A percentile compares a stretch with the other conserved stretches of the same genome.
Conservation (phyloP, 2,888 invertebrate genomes). For the Lottia scabra region DNA sequence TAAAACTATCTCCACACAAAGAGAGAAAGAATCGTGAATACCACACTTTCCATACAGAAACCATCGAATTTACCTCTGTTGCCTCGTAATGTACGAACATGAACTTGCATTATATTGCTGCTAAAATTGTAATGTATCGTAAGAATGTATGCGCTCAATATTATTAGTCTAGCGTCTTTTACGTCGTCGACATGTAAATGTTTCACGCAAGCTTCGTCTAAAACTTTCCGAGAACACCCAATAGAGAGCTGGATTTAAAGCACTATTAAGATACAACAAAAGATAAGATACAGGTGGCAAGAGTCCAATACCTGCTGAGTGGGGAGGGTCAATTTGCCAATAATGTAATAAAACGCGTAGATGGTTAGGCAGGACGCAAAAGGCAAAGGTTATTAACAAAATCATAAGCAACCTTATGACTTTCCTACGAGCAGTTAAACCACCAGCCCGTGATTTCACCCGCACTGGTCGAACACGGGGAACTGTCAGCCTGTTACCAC, state of each 20-base stretch:
- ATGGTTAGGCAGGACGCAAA: slow-evolving; percentile 91
- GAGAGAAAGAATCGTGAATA: no score
- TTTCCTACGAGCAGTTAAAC: slow-evolving; percentile 81
- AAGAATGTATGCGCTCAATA: no score
- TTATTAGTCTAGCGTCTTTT: slow-evolving; percentile 3
- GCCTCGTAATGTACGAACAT: no score
- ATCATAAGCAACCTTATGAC: slow-evolving; percentile 91
- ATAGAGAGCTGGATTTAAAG: slow-evolving; percentile 89
- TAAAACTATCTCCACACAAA: no score
- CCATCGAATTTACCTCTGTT: no score
- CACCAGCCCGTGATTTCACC: slow-evolving; percentile 38
- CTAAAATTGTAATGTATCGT: no score
- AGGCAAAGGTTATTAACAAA: slow-evolving; percentile 87
- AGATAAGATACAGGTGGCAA: slow-evolving; percentile 89
- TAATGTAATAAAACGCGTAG: slow-evolving; percentile 81
- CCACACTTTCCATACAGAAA: no score
- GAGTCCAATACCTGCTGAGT: slow-evolving; percentile 65
- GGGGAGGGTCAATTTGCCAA: slow-evolving; percentile 74
- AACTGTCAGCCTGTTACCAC: no score
- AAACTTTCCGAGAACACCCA: slow-evolving; percentile 88
- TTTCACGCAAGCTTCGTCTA: slow-evolving; percentile 85
- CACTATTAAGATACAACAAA: slow-evolving; percentile 89
- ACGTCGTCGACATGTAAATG: slow-evolving; percentile 70
- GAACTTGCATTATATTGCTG: no score
- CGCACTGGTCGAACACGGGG: background rate